These are phyloP conservation scores for Monopterus albus DNA, from an alignment of 2,113 vertebrate species.

Conservation along the genomic window DNA sequence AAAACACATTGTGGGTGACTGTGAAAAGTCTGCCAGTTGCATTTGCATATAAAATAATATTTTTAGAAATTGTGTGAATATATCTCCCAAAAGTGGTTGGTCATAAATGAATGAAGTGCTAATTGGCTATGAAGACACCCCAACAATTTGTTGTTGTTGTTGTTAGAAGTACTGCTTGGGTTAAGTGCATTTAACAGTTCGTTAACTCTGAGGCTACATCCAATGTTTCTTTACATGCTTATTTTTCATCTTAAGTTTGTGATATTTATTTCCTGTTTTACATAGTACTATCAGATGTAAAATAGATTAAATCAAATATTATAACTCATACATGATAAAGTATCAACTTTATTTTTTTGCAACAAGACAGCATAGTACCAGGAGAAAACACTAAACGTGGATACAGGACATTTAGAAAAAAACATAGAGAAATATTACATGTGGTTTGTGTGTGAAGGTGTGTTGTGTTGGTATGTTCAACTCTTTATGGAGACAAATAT, in stretches of 20 bases:
- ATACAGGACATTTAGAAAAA: no score
- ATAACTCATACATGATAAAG: conserved; percentile 1
- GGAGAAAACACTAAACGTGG: no score
- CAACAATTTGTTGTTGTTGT: background rate
- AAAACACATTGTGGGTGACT: background rate
- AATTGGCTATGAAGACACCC: background rate
- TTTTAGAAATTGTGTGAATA: background rate
- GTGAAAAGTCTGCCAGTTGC: background rate
- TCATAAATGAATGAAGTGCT: background rate
- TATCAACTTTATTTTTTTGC: background rate
- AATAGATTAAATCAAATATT: conserved; percentile 5
- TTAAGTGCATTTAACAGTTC: conserved; percentile 19
- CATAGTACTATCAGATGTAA: background rate
- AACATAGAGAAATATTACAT: no score
- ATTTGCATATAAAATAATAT: background rate
- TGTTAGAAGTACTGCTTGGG: conserved; percentile 19
- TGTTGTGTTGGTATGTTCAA: no score
- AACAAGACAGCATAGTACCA: no score
- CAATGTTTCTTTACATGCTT: conserved; percentile 14
- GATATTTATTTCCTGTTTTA: conserved; percentile 18
- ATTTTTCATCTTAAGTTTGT: conserved; percentile 11
- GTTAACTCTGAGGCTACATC: conserved; percentile 17
- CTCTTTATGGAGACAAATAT: no score
- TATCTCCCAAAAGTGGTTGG: background rate
- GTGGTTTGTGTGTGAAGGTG: no score